Evolutionary conservation across 2,113 vertebrate genomes (phyloP).

Genomic region (Microtus richardsoni): DNA sequence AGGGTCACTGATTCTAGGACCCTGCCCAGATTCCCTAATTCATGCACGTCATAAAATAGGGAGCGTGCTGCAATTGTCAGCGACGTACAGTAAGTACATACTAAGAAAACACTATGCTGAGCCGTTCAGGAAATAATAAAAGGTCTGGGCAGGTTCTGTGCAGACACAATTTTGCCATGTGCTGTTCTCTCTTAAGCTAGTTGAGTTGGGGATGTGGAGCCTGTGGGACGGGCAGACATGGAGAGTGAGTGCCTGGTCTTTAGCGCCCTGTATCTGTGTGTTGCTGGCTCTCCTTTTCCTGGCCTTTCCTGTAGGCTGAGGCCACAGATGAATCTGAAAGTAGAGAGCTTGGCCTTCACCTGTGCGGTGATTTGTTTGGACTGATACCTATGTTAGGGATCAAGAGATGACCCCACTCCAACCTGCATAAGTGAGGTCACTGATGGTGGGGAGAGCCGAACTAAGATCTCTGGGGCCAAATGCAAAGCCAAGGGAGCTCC

Average conservation of each 20-base stretch:
- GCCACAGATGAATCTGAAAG: not conserved
- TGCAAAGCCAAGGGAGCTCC: not conserved
- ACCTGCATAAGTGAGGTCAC: not conserved
- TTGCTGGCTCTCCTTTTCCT: not conserved
- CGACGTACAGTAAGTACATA: not conserved
- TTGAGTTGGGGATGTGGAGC: not conserved
- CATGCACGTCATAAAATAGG: not conserved
- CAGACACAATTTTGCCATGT: not conserved
- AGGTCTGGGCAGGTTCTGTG: not conserved
- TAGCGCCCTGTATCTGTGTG: not conserved
- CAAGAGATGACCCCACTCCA: not conserved
- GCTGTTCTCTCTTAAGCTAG: not conserved
- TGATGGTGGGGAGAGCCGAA: not conserved
- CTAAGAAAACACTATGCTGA: too few species aligned
- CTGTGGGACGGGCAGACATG: fast-evolving
- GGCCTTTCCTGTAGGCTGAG: not conserved
- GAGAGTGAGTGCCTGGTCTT: not conserved
- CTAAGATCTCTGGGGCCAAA: too few species aligned
- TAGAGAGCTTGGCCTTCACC: fast-evolving
- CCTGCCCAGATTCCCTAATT: not conserved
- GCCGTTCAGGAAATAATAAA: too few species aligned
- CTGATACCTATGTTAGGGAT: too few species aligned
- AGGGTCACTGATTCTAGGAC: not conserved
- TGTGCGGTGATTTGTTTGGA: not conserved
- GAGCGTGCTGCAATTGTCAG: not conserved